Evolutionary conservation across 2,888 invertebrate genomes (phyloP).

Genomic region (Drosophila paramelanica): DNA sequence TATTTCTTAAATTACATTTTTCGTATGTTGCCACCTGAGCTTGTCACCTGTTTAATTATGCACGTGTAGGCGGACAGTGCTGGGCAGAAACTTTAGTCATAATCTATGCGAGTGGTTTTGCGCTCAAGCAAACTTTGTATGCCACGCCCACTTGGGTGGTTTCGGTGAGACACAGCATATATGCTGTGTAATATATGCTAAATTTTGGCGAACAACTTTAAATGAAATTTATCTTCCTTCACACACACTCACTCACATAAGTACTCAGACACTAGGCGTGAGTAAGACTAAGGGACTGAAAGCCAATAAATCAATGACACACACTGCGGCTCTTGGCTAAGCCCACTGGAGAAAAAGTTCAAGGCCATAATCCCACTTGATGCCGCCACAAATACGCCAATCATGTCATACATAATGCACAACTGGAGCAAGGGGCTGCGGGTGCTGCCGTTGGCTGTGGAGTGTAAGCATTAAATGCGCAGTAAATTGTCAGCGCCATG

Average conservation of each 20-base stretch:
- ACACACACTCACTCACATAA: constrained; percentile 2
- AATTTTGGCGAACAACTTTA: constrained; percentile 58
- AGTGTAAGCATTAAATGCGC: constrained; percentile 33
- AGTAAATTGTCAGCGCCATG: constrained; percentile 50
- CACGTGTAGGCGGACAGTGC: constrained; percentile 42
- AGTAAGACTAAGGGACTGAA: constrained; percentile 42
- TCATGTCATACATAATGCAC: constrained; percentile 74
- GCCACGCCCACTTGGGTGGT: constrained; percentile 19
- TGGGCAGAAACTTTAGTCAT: constrained; percentile 52
- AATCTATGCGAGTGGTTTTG: constrained; percentile 41
- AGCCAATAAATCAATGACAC: constrained; percentile 79
- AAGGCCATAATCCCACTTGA: constrained; percentile 75
- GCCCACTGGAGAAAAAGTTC: constrained; percentile 62
- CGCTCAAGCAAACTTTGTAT: constrained; percentile 44
- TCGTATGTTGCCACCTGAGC: constrained; percentile 44
- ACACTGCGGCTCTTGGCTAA: constrained; percentile 45
- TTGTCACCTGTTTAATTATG: constrained; percentile 67
- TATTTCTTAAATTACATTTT: constrained; percentile 6
- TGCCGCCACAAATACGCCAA: constrained; percentile 75
- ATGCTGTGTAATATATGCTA: constrained; percentile 54
- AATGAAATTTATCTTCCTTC: constrained; percentile 55
- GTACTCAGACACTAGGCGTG: neutral
- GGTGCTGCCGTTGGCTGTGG: neutral
- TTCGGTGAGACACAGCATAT: neutral
- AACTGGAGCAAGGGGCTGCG: constrained; percentile 4